phyloP scores from a whole-genome alignment of 2,888 invertebrate species.

The Notodonta ziczac region DNA sequence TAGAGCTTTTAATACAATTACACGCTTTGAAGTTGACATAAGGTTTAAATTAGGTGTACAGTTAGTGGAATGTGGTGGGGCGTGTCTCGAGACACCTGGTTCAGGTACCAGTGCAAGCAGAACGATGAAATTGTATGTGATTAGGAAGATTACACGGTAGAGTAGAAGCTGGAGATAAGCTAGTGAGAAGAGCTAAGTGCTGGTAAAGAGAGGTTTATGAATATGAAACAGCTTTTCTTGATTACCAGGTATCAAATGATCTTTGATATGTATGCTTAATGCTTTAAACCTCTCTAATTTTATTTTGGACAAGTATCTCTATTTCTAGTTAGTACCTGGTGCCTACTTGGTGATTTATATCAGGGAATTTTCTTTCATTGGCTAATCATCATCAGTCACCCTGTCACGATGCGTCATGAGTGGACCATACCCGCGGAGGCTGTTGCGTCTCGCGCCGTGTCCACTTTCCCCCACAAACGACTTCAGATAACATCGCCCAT shows the following conservation, averaged over 20 bases:
- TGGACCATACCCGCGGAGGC: constrained; percentile 39
- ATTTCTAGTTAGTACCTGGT: no score
- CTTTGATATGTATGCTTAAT: no score
- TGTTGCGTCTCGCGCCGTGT: constrained; percentile 25
- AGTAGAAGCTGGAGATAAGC: constrained; percentile 4
- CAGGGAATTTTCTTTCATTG: neutral
- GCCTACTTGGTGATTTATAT: no score
- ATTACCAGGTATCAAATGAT: neutral
- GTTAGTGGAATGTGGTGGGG: constrained; percentile 5
- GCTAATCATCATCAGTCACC: neutral
- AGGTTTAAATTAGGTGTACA: constrained; percentile 4
- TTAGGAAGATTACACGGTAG: constrained; percentile 16
- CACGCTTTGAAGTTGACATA: constrained; percentile 2
- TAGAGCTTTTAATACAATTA: neutral
- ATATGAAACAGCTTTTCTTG: neutral
- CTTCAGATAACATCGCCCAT: constrained; percentile 60
- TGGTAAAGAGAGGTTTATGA: no score
- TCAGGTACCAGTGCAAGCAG: constrained; percentile 14
- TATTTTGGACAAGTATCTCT: no score
- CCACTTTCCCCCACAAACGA: constrained; percentile 54
- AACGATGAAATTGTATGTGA: constrained; percentile 16
- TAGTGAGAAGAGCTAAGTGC: no score
- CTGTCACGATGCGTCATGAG: neutral
- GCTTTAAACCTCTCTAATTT: no score
- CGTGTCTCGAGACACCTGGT: neutral